Conservation (phyloP, 2,797 vertebrate species). For the Odontamblyopus lacepedii region DNA sequence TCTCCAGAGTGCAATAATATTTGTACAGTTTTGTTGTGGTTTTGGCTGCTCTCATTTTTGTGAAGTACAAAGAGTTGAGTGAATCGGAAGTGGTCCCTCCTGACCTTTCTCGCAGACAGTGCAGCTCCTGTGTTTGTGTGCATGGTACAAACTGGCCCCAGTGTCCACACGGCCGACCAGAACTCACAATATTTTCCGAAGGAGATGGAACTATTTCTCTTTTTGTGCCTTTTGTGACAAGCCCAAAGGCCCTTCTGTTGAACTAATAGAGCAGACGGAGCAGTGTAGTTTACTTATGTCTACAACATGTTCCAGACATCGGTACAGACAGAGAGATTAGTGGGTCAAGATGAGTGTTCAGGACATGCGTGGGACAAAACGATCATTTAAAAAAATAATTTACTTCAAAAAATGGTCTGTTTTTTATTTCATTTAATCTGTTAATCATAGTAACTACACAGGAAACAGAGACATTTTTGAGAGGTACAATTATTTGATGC, state of each 20-base stretch:
- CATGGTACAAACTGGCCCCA: slow-evolving; percentile 50
- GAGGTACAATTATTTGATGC: too few relatives aligned
- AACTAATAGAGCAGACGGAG: slow-evolving; percentile 59
- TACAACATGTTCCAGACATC: slow-evolving; percentile 9
- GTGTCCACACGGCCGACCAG: slow-evolving; percentile 56
- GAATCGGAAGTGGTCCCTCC: slow-evolving; percentile 46
- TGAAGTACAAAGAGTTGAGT: slow-evolving; percentile 14
- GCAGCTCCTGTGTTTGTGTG: slow-evolving; percentile 71
- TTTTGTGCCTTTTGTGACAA: slow-evolving; percentile 42
- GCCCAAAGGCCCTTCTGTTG: slow-evolving; percentile 45
- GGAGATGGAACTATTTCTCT: slow-evolving; percentile 67
- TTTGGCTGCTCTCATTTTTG: slow-evolving; percentile 18
- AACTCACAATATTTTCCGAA: slow-evolving; percentile 74
- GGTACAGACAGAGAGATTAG: slow-evolving; percentile 28
- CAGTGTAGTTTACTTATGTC: slow-evolving; percentile 48
- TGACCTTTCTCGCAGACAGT: slow-evolving; percentile 55
- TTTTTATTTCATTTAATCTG: neutral
- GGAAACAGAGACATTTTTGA: neutral
- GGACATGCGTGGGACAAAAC: neutral
- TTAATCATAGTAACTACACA: neutral
- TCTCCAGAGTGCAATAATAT: slow-evolving; percentile 2
- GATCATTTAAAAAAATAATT: neutral
- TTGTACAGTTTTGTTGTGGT: slow-evolving; percentile 13
- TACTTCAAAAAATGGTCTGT: neutral
- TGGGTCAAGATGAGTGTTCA: slow-evolving; percentile 14